Evolutionary conservation across 2,797 vertebrate genomes (phyloP).

Genomic region (Melopsittacus undulatus): DNA sequence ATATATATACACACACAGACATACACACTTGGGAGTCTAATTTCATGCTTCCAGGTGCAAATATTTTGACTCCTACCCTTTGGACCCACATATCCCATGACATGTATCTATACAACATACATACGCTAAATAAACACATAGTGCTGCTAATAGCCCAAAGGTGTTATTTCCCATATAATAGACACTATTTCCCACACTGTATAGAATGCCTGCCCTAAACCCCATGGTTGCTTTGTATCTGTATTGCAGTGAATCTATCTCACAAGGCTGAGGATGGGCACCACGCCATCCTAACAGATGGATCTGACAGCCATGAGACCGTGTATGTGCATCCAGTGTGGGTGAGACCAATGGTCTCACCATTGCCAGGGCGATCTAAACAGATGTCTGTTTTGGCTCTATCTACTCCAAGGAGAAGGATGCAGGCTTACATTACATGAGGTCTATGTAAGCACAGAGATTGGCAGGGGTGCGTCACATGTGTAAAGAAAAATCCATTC

Average conservation of each 20-base stretch:
- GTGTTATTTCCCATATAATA: neutral
- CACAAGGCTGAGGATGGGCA: neutral
- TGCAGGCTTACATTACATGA: neutral
- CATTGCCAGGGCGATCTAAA: slow-evolving; percentile 11
- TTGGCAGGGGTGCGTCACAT: neutral
- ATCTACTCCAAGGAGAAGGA: neutral
- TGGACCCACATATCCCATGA: neutral
- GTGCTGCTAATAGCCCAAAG: neutral
- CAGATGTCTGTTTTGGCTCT: slow-evolving; percentile 33
- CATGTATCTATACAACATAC: neutral
- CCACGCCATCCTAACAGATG: neutral
- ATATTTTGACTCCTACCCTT: neutral
- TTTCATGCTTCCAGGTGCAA: slow-evolving; percentile 32
- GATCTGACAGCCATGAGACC: neutral
- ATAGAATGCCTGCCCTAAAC: neutral
- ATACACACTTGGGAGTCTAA: neutral
- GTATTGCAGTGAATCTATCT: neutral
- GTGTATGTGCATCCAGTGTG: neutral
- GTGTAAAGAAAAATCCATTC: neutral
- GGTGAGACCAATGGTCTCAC: neutral
- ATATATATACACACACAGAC: neutral
- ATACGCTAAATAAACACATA: neutral
- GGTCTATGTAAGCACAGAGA: neutral
- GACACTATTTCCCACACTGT: neutral
- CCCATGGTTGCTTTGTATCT: neutral